Percentiles rank a stretch among this genome's conserved stretches.
Conservation (phyloP, 2,888 invertebrate species). For the Aphodius granarius region DNA sequence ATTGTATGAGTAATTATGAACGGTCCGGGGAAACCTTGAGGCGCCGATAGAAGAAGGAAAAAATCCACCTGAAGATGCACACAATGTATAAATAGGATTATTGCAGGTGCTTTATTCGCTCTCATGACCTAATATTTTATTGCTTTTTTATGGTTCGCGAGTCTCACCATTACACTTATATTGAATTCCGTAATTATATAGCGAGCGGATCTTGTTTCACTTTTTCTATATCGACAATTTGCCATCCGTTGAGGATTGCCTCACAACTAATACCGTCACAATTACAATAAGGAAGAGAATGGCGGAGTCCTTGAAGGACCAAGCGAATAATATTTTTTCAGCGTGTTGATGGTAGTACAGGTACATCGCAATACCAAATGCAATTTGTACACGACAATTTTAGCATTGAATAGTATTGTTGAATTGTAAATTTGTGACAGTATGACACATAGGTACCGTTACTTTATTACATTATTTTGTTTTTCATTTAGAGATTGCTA, state of each 20-base stretch:
- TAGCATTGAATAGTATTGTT: neutral
- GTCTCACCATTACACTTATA: constrained; percentile 2
- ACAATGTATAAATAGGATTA: constrained; percentile 14
- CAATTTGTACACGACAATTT: neutral
- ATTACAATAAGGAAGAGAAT: neutral
- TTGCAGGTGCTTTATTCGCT: constrained; percentile 20
- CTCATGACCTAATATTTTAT: constrained; percentile 21
- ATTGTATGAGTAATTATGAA: constrained; percentile 19
- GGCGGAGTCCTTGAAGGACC: neutral
- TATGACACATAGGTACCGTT: neutral
- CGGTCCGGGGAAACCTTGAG: constrained; percentile 18
- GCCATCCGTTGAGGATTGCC: neutral
- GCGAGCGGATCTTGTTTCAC: neutral
- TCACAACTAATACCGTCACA: neutral
- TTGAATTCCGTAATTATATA: neutral
- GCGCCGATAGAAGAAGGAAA: neutral
- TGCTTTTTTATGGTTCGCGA: neutral
- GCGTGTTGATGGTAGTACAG: neutral
- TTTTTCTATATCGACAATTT: neutral
- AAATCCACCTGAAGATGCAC: constrained; percentile 10
- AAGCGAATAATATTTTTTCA: neutral
- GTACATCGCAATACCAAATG: neutral
- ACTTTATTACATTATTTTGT: too few species aligned
- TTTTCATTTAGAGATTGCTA: too few species aligned
- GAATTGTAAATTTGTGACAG: neutral